Evolutionary conservation across 1,140 invertebrate species (phyloP).

Genomic region (Saxidomus purpurata): DNA sequence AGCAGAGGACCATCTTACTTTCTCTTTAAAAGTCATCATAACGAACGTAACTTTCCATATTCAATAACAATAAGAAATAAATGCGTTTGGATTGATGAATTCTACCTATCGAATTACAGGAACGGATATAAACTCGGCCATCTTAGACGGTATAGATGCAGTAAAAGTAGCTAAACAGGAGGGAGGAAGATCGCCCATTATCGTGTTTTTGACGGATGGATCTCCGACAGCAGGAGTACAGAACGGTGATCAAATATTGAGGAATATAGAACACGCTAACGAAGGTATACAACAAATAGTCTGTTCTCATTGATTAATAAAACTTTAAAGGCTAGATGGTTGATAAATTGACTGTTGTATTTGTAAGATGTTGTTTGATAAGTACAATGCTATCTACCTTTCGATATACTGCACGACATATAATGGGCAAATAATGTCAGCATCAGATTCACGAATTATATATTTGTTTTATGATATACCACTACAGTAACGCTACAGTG

Average conservation of each 20-base stretch:
- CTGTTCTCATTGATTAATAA: not conserved
- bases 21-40: too few relatives aligned
- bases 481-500: too few relatives aligned
- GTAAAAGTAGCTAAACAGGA: not conserved
- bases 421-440: too few relatives aligned
- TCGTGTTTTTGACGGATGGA: conserved; percentile 93
- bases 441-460: not conserved
- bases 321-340: not conserved
- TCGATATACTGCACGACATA: not conserved
- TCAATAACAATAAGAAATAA: not conserved
- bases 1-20: too few relatives aligned
- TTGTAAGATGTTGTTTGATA: not conserved
- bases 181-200: conserved; percentile 86
- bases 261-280: conserved; percentile 78
- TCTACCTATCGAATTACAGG: not conserved
- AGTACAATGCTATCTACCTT: too few relatives aligned
- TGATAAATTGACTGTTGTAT: too few relatives aligned
- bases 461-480: not conserved
- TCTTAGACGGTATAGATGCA: not conserved
- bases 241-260: conserved; percentile 88
- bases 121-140: conserved; percentile 8
- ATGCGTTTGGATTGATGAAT: too few relatives aligned
- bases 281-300: conserved; percentile 2
- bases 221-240: conserved; percentile 90
- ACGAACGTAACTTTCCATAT: not conserved